Conservation (phyloP, 1,140 invertebrate genomes). For the Antheraea pernyi region DNA sequence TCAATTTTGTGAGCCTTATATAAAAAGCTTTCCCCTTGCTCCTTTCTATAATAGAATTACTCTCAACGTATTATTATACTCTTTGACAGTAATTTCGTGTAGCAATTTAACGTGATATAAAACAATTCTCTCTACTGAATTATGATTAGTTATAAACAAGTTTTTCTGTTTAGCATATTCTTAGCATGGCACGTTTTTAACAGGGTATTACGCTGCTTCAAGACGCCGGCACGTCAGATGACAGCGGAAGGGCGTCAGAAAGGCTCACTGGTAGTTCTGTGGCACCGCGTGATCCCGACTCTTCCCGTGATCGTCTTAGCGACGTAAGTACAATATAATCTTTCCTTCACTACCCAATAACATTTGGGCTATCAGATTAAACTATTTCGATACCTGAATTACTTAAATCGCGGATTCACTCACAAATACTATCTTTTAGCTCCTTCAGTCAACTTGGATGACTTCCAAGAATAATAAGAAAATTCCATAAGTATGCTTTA, state of each 20-base stretch:
- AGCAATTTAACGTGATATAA: neutral
- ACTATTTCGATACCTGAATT: neutral
- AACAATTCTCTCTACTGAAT: neutral
- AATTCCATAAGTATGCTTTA: neutral
- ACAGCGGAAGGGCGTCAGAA: conserved; percentile 88
- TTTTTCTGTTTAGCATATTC: neutral
- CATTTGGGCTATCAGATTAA: neutral
- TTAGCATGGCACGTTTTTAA: conserved; percentile 8
- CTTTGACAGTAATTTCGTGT: conserved; percentile 22
- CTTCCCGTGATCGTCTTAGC: conserved; percentile 88
- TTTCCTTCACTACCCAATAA: neutral
- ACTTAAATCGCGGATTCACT: neutral
- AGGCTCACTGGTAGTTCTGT: conserved; percentile 86
- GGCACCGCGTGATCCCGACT: conserved; percentile 86
- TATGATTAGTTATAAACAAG: neutral
- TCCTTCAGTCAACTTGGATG: neutral
- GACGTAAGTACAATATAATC: conserved; percentile 82
- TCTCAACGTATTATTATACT: conserved; percentile 36
- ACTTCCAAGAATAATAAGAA: neutral
- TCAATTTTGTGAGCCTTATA: conserved; percentile 59
- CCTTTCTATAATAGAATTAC: conserved; percentile 45
- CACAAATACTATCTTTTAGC: neutral
- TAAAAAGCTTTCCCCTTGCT: conserved; percentile 47
- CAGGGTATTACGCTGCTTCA: conserved; percentile 83
- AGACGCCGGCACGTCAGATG: conserved; percentile 88